Base-by-base conservation (phyloP, 2,113 vertebrate species). In the Hepsetus odoe region DNA sequence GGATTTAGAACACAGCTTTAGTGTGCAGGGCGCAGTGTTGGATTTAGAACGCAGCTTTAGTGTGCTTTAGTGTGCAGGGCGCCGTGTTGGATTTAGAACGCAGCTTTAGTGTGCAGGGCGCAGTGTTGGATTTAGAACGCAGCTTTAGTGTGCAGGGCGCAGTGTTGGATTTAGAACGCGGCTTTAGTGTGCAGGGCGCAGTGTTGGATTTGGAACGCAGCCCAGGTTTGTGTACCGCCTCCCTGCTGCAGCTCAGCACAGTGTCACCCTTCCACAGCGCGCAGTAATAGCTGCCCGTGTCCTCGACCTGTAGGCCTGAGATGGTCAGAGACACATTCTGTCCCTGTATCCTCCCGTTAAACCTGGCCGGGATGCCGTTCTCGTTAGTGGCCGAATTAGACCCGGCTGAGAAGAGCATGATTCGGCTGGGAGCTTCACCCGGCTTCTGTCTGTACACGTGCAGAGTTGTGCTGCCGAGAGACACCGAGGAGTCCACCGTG, bases 211-310 rank as follows among this genome's bases (percentile, higher is more conserved):
- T 11, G 14, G 62, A n/a, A 67, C n/a, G 22, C 14, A 42, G 20
- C 0, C 12, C 22, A 22, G 59, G 62, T 74, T 70, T 79, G 69
- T 78, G 76, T 33, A 9, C 35, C 1, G 71, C 42, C 56, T 40
- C 42, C 5, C 20, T 68, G 12, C 32, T 2, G 2, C 1, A 13
- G 9, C 56, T 1, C 53, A 32, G 55, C 62, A 65, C 77, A 20
- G 81, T 79, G 67, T 61, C 26, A 5, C 26, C 80, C n/a, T n/a
- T 49, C 33, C 33, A 79, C 13, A 70, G 2, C 18, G 81, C 76
- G 14, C 81, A 82, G 71, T 56, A 82, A 42, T 79, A 82, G 2
- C n/a, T 51, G 8, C 24, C 71, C 2, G 1, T 33, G 24, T 82
- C 76, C 0, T 16, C 28, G 0, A 1, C 3, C 0, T 0, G 1